phyloP scores from a whole-genome alignment of 2,797 vertebrate genomes.

The Rhabdophis nuchalis region DNA sequence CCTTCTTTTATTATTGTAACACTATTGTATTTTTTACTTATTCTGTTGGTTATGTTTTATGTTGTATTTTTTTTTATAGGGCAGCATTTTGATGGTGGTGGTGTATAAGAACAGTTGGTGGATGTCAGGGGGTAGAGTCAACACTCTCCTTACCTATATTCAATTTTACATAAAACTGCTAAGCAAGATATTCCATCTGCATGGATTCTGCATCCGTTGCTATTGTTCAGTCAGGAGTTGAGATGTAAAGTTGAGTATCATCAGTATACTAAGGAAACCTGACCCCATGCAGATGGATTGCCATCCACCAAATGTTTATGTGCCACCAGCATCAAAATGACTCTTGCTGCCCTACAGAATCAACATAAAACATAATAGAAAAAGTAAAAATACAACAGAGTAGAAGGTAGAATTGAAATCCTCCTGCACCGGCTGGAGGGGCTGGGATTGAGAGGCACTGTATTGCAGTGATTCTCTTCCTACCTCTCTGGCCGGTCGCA shows the following conservation, averaged over 20 bases:
- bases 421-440: too few species aligned
- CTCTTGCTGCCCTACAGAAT: not conserved
- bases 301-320: not conserved
- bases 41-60: not conserved
- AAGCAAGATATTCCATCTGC: not conserved
- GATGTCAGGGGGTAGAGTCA: not conserved
- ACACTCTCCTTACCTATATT: not conserved
- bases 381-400: not conserved
- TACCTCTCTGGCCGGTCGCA: too few species aligned
- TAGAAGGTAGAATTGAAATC: not conserved
- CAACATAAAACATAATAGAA: not conserved
- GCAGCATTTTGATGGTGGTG: not conserved
- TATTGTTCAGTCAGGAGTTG: not conserved
- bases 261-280: not conserved
- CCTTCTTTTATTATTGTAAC: not conserved
- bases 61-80: not conserved
- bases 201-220: not conserved
- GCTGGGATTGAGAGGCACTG: too few species aligned
- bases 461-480: too few species aligned
- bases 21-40: not conserved
- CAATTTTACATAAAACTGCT: not conserved
- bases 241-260: not conserved
- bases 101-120: not conserved
- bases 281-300: not conserved
- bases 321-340: not conserved